Evolutionary conservation across 2,113 vertebrate genomes (phyloP).

Genomic region (Haemorhous mexicanus): DNA sequence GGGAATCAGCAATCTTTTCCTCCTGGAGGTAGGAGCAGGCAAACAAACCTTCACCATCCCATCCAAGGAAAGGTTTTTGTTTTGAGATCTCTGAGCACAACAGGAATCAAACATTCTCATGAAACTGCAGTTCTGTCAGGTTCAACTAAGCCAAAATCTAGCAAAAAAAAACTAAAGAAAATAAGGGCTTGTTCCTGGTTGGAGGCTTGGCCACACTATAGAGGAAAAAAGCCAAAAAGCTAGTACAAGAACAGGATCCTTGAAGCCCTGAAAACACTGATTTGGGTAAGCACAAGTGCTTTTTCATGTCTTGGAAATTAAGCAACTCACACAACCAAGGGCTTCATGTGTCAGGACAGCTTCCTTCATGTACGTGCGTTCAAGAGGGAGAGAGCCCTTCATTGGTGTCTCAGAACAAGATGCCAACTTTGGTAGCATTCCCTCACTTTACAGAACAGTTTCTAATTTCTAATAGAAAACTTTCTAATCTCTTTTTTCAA

Average conservation of each 20-base stretch:
- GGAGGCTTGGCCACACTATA: not conserved
- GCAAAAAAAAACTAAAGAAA: slow-evolving; percentile 21
- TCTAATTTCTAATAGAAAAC: not conserved
- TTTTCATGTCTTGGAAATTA: not conserved
- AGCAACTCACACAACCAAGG: not conserved
- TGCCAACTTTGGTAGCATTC: not conserved
- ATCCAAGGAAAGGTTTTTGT: not conserved
- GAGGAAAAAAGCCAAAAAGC: not conserved
- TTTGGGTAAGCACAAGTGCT: not conserved
- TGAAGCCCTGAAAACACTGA: not conserved
- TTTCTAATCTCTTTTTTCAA: not conserved
- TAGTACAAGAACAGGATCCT: accelerated
- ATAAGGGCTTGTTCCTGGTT: not conserved
- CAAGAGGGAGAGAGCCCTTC: not conserved
- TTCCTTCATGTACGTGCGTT: accelerated
- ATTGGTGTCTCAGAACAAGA: too few relatives aligned
- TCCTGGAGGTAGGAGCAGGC: not conserved
- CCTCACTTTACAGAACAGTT: not conserved
- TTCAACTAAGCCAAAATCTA: slow-evolving; percentile 9
- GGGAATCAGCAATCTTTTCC: not conserved
- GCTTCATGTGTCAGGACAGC: not conserved
- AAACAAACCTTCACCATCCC: not conserved
- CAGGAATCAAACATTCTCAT: not conserved
- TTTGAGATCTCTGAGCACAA: not conserved
- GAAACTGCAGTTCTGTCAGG: not conserved